Conservation (phyloP, 2,888 invertebrate species). For the Desoria tigrina region DNA sequence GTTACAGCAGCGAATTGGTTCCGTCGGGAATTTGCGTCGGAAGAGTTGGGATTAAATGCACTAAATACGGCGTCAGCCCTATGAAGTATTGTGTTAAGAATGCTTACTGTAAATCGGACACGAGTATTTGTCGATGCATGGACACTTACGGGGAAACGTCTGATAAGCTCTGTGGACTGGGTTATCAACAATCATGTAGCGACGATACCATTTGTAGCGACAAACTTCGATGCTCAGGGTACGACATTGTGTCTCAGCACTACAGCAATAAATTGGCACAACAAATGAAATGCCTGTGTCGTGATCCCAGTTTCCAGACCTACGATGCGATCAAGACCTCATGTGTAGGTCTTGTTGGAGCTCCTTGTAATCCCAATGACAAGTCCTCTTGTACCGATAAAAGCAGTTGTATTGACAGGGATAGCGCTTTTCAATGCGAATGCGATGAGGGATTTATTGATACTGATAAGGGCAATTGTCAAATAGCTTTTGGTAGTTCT, state of each 20-base stretch:
- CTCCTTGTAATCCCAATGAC: conserved; percentile 1
- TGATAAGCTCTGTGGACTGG: not conserved
- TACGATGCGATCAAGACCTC: too few species aligned
- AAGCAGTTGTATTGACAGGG: not conserved
- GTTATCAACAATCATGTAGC: not conserved
- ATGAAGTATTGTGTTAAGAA: not conserved
- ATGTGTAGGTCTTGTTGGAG: not conserved
- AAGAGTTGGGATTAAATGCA: not conserved
- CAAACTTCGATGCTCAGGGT: not conserved
- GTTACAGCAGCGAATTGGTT: not conserved
- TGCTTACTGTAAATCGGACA: not conserved
- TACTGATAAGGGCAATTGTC: not conserved
- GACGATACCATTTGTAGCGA: not conserved
- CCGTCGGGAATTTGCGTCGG: not conserved
- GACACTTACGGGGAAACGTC: not conserved
- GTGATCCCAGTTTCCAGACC: too few species aligned
- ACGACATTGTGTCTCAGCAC: not conserved
- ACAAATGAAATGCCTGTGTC: too few species aligned
- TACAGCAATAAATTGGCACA: too few species aligned
- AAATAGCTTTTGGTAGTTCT: not conserved
- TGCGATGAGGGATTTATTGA: not conserved
- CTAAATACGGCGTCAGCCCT: not conserved
- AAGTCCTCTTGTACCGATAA: not conserved
- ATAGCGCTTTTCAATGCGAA: conserved; percentile 1
- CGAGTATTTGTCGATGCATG: not conserved